Percentiles rank a stretch among this genome's conserved stretches.
phyloP scores from a whole-genome alignment of 2,797 vertebrate genomes.

The Malacoraja senta region DNA sequence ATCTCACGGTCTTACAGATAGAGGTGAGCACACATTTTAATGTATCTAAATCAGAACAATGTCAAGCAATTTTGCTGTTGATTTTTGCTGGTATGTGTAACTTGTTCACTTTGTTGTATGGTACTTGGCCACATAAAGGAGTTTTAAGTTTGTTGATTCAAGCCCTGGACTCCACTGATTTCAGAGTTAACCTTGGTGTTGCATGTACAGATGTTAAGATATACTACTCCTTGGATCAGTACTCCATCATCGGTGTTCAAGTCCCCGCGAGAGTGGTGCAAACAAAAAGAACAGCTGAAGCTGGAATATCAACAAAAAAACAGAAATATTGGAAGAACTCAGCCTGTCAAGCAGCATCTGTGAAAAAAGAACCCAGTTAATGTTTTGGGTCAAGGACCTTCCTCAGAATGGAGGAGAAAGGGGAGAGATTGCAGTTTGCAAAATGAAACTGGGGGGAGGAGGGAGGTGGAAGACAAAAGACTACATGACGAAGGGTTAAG shows the following conservation, averaged over 20 bases:
- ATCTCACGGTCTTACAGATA: conserved; percentile 94
- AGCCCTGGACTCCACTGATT: background rate
- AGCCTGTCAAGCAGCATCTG: no score
- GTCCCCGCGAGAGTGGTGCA: background rate
- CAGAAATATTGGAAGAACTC: no score
- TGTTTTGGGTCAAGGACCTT: no score
- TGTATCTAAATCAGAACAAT: background rate
- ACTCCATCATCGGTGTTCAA: background rate
- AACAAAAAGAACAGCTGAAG: no score
- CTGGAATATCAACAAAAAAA: no score
- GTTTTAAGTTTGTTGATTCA: background rate
- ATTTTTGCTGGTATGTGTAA: background rate
- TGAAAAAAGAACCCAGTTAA: no score
- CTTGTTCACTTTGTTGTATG: background rate
- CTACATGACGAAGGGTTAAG: no score
- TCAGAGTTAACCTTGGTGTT: background rate
- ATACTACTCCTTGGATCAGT: background rate
- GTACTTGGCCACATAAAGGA: background rate
- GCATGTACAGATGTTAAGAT: background rate
- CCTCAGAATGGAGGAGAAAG: no score
- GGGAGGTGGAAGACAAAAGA: no score
- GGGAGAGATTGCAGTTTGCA: no score
- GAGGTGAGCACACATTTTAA: conserved; percentile 63
- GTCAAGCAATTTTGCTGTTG: background rate
- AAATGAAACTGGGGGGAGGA: no score